These are phyloP conservation scores for Zygothrica quintamaculata DNA, from an alignment of 2,888 invertebrate genomes.

Conservation along the genomic window DNA sequence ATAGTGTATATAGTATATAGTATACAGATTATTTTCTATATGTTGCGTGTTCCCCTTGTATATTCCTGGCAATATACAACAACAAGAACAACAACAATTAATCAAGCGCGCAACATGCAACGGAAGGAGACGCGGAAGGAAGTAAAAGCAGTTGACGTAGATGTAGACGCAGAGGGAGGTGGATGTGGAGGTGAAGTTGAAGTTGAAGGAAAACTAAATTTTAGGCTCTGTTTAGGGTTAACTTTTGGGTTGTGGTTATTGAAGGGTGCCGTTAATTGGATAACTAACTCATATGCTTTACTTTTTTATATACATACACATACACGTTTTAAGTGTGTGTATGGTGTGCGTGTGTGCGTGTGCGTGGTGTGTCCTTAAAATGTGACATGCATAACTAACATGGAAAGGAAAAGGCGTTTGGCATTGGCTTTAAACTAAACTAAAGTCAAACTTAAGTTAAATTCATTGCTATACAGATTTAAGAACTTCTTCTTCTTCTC, in stretches of 20 bases:
- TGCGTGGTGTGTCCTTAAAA: neutral
- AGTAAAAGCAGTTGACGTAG: no score
- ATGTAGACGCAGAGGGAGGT: slow-evolving; percentile 1
- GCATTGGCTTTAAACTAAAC: neutral
- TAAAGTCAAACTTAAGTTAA: no score
- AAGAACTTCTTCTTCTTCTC: no score
- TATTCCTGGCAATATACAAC: slow-evolving; percentile 43
- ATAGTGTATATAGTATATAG: no score
- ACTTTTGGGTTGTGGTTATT: slow-evolving; percentile 11
- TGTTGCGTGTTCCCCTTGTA: slow-evolving; percentile 51
- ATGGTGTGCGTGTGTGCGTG: slow-evolving; percentile 6
- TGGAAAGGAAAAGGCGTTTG: neutral
- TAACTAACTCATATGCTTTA: neutral
- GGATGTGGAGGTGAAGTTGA: neutral
- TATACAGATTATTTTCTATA: no score
- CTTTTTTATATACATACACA: neutral
- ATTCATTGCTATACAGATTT: no score
- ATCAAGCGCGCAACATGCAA: slow-evolving; percentile 38
- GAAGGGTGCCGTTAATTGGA: neutral
- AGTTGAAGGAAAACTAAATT: slow-evolving; percentile 5
- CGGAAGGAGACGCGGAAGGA: neutral
- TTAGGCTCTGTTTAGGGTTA: slow-evolving; percentile 30
- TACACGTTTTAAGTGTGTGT: neutral
- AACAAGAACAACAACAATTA: no score
- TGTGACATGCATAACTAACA: neutral